A percentile compares a stretch with the other conserved stretches of the same genome.
phyloP scores from a whole-genome alignment of 2,797 vertebrate species.

The Meda fulgida region DNA sequence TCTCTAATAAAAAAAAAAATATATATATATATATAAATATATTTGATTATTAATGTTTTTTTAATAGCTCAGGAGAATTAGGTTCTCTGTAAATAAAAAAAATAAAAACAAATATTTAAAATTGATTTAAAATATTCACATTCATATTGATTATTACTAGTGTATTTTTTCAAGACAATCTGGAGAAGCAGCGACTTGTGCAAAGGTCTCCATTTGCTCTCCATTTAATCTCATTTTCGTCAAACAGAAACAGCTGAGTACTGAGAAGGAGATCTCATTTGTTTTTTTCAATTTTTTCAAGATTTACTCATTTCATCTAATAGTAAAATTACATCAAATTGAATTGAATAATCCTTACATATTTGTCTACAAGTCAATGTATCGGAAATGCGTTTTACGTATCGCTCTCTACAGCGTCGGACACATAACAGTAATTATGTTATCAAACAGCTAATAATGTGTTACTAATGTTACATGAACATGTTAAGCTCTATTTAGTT shows the following conservation, averaged over 20 bases:
- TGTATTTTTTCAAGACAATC: background rate
- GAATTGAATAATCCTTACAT: too few relatives aligned
- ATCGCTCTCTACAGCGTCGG: too few relatives aligned
- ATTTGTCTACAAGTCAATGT: too few relatives aligned
- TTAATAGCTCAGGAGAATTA: background rate
- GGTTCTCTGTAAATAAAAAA: background rate
- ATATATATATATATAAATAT: background rate
- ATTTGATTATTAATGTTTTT: background rate
- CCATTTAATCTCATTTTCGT: background rate
- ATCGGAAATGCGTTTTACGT: too few relatives aligned
- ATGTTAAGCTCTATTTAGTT: too few relatives aligned
- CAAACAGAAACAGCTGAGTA: background rate
- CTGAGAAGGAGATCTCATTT: too few relatives aligned
- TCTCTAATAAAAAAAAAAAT: background rate
- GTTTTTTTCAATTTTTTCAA: too few relatives aligned
- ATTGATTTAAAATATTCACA: background rate
- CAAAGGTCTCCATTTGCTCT: background rate
- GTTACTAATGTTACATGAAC: too few relatives aligned
- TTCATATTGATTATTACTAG: background rate
- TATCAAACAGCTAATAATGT: too few relatives aligned
- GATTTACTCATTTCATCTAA: too few relatives aligned
- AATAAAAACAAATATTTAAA: background rate
- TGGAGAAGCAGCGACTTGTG: background rate
- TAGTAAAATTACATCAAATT: too few relatives aligned
- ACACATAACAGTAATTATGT: too few relatives aligned